Conservation (phyloP, 2,113 vertebrate genomes). For the Rousettus leschenaultii region DNA sequence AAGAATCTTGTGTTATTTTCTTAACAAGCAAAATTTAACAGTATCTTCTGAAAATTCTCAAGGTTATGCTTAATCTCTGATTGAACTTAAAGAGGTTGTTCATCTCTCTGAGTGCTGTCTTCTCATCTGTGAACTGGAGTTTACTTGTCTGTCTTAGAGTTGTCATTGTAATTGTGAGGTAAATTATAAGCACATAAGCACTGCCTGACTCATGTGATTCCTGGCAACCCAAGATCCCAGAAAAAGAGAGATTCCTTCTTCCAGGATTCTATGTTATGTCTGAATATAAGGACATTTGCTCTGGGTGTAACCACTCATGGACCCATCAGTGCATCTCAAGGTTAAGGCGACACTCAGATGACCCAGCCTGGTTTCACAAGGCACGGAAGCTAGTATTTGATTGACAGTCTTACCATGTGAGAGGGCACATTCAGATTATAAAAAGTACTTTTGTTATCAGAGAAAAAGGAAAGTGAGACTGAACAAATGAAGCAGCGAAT, state of each 20-base stretch:
- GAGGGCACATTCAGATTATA: neutral
- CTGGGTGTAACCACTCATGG: neutral
- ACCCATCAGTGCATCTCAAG: neutral
- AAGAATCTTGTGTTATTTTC: neutral
- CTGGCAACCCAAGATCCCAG: neutral
- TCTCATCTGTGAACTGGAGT: neutral
- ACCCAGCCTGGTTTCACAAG: neutral
- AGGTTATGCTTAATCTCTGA: neutral
- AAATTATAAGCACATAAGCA: neutral
- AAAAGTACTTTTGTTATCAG: neutral
- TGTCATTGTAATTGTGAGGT: neutral
- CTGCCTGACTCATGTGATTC: neutral
- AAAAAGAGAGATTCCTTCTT: neutral
- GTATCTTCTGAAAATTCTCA: neutral
- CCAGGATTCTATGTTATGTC: neutral
- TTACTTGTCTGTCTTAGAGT: neutral
- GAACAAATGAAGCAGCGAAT: neutral
- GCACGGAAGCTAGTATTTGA: neutral
- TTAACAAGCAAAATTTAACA: neutral
- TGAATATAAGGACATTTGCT: neutral
- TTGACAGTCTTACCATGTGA: neutral
- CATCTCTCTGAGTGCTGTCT: neutral
- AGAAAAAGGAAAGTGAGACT: neutral
- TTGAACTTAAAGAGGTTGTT: neutral
- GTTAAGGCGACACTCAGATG: neutral